These are phyloP conservation scores for Hemibates koningsi DNA, from an alignment of 2,113 vertebrate genomes.

Conservation along the genomic window DNA sequence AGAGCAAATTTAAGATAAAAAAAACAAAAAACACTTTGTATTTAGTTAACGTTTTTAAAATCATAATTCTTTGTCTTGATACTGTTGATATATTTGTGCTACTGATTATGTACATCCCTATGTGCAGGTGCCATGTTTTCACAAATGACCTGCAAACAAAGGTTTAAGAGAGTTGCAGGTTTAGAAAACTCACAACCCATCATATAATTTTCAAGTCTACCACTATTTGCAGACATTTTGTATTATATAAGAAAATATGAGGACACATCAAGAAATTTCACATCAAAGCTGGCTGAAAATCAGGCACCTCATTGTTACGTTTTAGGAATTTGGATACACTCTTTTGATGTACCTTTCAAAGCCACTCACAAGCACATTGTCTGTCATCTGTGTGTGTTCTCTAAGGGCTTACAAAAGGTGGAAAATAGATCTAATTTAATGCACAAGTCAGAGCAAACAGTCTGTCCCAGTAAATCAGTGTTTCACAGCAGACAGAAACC, in stretches of 20 bases:
- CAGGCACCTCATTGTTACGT: slow-evolving; percentile 50
- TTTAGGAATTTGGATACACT: slow-evolving; percentile 52
- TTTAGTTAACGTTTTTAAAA: not conserved
- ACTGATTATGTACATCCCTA: not conserved
- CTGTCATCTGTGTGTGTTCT: slow-evolving; percentile 28
- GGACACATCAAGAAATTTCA: slow-evolving; percentile 45
- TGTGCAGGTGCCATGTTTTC: not conserved
- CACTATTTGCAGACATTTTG: slow-evolving; percentile 26
- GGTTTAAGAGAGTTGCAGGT: not conserved
- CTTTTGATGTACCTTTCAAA: slow-evolving; percentile 74
- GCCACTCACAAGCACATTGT: slow-evolving; percentile 34
- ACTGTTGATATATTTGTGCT: not conserved
- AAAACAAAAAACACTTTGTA: not conserved
- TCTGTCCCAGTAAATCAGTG: slow-evolving; percentile 11
- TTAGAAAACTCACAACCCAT: slow-evolving; percentile 9
- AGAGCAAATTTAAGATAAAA: not conserved
- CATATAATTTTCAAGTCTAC: not conserved
- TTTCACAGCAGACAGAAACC: not conserved
- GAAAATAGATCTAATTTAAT: slow-evolving; percentile 47
- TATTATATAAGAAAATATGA: slow-evolving; percentile 40
- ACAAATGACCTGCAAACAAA: not conserved
- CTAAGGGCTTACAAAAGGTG: slow-evolving; percentile 10
- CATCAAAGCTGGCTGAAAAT: slow-evolving; percentile 66
- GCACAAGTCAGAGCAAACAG: slow-evolving; percentile 27
- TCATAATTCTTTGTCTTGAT: not conserved